phyloP scores from a whole-genome alignment of 2,113 vertebrate species.

The Sinocyclocheilus anshuiensis region DNA sequence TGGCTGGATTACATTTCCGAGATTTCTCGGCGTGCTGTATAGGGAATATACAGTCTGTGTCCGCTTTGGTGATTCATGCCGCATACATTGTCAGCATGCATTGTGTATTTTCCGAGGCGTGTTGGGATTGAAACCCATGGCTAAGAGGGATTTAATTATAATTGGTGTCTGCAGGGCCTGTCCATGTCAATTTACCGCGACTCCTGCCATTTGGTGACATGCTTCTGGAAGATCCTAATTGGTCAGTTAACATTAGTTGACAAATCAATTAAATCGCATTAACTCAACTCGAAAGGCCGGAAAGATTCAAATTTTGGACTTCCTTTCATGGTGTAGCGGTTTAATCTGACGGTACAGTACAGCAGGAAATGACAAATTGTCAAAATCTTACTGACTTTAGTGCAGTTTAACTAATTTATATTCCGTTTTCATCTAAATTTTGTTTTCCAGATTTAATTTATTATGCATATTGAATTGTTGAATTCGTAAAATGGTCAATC shows the following conservation, averaged over 20 bases:
- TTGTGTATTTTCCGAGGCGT: slow-evolving; percentile 24
- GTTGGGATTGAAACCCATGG: slow-evolving; percentile 6
- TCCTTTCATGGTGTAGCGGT: slow-evolving; percentile 6
- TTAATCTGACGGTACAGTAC: slow-evolving; percentile 6
- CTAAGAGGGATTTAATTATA: slow-evolving; percentile 50
- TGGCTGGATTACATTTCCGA: background rate
- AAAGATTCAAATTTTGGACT: slow-evolving; percentile 37
- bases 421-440: background rate
- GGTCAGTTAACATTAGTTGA: slow-evolving; percentile 57
- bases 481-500: background rate
- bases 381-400: background rate
- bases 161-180: slow-evolving; percentile 44
- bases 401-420: background rate
- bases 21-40: background rate
- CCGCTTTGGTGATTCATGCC: slow-evolving; percentile 32
- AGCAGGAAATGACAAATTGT: background rate
- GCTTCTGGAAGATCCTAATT: slow-evolving; percentile 55
- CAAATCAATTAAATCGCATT: slow-evolving; percentile 52
- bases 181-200: slow-evolving; percentile 48
- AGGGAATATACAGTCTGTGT: slow-evolving; percentile 3
- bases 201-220: slow-evolving; percentile 43
- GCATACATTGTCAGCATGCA: slow-evolving; percentile 27
- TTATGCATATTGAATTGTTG: background rate
- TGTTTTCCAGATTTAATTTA: background rate
- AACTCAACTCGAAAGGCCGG: slow-evolving; percentile 32